phyloP scores from a whole-genome alignment of 2,113 vertebrate species.

The Eupsittula cactorum region DNA sequence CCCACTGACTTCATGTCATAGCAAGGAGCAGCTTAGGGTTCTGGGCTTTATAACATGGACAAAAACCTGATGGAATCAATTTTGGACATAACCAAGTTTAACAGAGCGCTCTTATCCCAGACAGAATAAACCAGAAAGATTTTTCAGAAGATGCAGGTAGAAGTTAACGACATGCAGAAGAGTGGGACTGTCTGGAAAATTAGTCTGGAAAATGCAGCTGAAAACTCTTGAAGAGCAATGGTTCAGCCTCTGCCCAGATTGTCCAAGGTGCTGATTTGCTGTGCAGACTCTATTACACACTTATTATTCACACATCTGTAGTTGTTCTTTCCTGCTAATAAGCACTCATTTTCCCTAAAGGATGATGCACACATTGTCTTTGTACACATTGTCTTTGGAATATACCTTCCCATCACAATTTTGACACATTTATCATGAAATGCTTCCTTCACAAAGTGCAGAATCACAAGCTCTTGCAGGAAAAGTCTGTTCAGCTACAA shows the following conservation, averaged over 20 bases:
- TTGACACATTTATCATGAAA: neutral
- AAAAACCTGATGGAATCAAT: neutral
- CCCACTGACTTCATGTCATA: neutral
- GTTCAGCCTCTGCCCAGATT: neutral
- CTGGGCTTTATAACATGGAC: neutral
- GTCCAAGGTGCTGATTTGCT: neutral
- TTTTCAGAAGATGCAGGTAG: neutral
- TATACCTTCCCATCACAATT: neutral
- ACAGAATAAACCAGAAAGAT: neutral
- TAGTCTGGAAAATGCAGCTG: rapidly evolving
- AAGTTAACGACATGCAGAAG: neutral
- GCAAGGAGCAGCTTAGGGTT: neutral
- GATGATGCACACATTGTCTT: neutral
- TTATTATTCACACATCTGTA: rapidly evolving
- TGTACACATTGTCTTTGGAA: neutral
- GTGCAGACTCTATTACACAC: neutral
- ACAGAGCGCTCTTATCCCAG: neutral
- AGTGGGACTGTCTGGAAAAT: neutral
- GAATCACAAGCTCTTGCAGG: neutral
- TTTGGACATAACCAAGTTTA: neutral
- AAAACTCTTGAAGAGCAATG: neutral
- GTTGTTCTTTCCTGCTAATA: neutral
- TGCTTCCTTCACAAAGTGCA: neutral
- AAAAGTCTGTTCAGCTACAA: neutral
- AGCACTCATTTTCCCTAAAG: neutral